phyloP scores from a whole-genome alignment of 2,797 vertebrate species.

The Acrossocheilus fasciatus region DNA sequence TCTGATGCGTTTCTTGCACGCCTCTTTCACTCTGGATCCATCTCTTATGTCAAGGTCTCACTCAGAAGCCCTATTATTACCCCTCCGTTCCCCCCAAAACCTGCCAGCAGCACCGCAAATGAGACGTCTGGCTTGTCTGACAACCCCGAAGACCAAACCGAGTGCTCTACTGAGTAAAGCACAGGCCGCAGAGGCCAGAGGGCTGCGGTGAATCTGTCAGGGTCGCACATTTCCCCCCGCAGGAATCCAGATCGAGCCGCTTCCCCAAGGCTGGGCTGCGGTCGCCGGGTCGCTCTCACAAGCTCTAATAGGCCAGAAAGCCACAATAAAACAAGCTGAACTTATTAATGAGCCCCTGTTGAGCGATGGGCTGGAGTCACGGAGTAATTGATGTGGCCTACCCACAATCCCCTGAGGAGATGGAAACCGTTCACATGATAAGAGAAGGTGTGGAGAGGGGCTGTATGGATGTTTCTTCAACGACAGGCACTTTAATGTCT shows the following conservation, averaged over 20 bases:
- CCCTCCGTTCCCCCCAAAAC: slow-evolving; percentile 64
- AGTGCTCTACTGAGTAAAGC: slow-evolving; percentile 14
- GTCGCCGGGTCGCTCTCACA: slow-evolving; percentile 58
- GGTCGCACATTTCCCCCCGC: slow-evolving; percentile 67
- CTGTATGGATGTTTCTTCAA: slow-evolving; percentile 13
- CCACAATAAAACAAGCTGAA: slow-evolving; percentile 73
- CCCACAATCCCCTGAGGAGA: slow-evolving; percentile 38
- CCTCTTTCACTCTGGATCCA: slow-evolving; percentile 45
- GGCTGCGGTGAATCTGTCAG: slow-evolving; percentile 54
- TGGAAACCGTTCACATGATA: slow-evolving; percentile 27
- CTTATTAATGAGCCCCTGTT: slow-evolving; percentile 66
- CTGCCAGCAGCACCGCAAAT: slow-evolving; percentile 66
- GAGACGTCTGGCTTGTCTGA: slow-evolving; percentile 60
- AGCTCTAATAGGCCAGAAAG: slow-evolving; percentile 76
- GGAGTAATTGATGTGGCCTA: slow-evolving; percentile 60
- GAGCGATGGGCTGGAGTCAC: slow-evolving; percentile 63
- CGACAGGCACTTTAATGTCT: background rate
- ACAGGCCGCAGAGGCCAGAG: slow-evolving; percentile 34
- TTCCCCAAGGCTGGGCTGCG: slow-evolving; percentile 1
- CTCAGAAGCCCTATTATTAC: slow-evolving; percentile 78
- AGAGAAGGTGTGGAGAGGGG: slow-evolving; percentile 25
- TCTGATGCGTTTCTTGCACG: slow-evolving; percentile 53
- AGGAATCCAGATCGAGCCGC: slow-evolving; percentile 64
- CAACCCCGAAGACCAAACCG: slow-evolving; percentile 70
- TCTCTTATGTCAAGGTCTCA: slow-evolving; percentile 74